Evolutionary conservation across 2,797 vertebrate genomes (phyloP).

Genomic region (Squalus acanthias): DNA sequence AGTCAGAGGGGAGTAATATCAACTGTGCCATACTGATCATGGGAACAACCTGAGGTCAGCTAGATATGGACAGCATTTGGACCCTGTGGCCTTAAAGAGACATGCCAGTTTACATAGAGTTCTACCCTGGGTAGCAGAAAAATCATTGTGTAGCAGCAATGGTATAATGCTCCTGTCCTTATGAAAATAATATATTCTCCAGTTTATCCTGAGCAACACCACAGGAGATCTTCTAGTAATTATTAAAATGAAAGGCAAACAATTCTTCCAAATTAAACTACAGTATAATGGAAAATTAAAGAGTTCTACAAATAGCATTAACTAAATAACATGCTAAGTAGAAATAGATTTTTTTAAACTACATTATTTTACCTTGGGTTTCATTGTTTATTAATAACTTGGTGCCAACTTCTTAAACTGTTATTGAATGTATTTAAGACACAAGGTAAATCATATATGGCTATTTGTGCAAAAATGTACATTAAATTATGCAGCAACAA

Average conservation of each 20-base stretch:
- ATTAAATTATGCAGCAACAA: neutral
- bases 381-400: neutral
- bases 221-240: neutral
- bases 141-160: neutral
- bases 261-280: neutral
- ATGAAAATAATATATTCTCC: neutral
- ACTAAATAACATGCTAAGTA: neutral
- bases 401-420: neutral
- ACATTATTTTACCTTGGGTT: neutral
- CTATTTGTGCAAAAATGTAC: neutral
- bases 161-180: neutral
- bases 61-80: neutral
- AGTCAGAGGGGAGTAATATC: neutral
- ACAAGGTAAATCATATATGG: neutral
- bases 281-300: neutral
- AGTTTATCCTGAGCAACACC: neutral
- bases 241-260: neutral
- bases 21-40: neutral
- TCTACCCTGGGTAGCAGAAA: neutral
- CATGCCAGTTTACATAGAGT: neutral
- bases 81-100: too few relatives aligned
- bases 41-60: neutral
- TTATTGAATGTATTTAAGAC: neutral
- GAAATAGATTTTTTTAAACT: neutral
- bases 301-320: neutral